Conservation (phyloP, 2,113 vertebrate species). For the human (Homo sapiens) region GRCh38 chr14:78568501-78569000, state of each 20-base stretch:
- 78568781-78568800: background rate
- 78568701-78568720: background rate
- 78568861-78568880: background rate
- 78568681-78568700: background rate
- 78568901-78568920: background rate
- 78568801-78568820: background rate
- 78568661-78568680: conserved; percentile 11
- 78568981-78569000: too few species aligned
- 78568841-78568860: background rate
- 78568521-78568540: background rate
- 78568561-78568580: background rate
- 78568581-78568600: background rate
- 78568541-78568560: background rate
- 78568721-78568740: background rate
- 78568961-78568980: too few species aligned
- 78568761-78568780: background rate
- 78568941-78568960: too few species aligned
- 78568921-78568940: background rate
- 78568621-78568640: background rate
- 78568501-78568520: background rate
- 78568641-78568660: background rate
- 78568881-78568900: too few species aligned
- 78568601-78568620: background rate
- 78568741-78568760: background rate
- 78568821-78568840: background rate